phyloP scores from a whole-genome alignment of 2,888 invertebrate species.

The Ennomos fuscantarius region DNA sequence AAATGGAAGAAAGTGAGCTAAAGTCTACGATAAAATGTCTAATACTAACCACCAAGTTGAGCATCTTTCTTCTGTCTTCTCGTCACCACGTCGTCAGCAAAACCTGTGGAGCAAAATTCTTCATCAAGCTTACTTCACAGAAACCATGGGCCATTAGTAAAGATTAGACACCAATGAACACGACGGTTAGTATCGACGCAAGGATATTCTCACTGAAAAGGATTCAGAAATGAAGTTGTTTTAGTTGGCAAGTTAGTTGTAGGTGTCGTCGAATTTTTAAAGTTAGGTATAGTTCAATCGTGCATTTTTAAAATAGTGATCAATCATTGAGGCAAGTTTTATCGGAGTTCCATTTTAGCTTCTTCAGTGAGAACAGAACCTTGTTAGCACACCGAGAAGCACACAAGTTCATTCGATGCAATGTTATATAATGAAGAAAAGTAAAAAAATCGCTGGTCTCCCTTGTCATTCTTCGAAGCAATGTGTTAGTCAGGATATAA shows the following conservation, averaged over 20 bases:
- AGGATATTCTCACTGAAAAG: constrained; percentile 30
- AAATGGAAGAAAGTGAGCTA: constrained; percentile 18
- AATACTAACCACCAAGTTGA: constrained; percentile 77
- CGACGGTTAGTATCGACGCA: constrained; percentile 51
- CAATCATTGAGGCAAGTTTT: neutral
- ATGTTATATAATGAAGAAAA: constrained; percentile 28
- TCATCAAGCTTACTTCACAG: constrained; percentile 1
- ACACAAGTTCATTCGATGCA: constrained; percentile 51
- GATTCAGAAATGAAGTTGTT: neutral
- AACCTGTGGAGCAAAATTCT: constrained; percentile 63
- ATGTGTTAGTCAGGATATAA: constrained; percentile 36
- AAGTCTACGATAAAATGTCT: neutral
- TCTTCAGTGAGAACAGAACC: constrained; percentile 48
- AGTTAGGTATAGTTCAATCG: neutral
- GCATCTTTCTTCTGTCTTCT: constrained; percentile 83
- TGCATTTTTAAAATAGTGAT: constrained; percentile 1
- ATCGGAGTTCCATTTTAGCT: neutral
- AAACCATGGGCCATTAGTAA: constrained; percentile 11
- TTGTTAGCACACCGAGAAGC: constrained; percentile 81
- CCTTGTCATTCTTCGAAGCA: constrained; percentile 34
- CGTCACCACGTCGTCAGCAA: constrained; percentile 82
- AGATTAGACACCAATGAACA: constrained; percentile 61
- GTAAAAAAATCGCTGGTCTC: constrained; percentile 23
- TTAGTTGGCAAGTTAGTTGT: constrained; percentile 1
- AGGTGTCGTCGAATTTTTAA: neutral